Conservation (phyloP, 2,113 vertebrate genomes). For the Gnathonemus echidnorhynchus region DNA sequence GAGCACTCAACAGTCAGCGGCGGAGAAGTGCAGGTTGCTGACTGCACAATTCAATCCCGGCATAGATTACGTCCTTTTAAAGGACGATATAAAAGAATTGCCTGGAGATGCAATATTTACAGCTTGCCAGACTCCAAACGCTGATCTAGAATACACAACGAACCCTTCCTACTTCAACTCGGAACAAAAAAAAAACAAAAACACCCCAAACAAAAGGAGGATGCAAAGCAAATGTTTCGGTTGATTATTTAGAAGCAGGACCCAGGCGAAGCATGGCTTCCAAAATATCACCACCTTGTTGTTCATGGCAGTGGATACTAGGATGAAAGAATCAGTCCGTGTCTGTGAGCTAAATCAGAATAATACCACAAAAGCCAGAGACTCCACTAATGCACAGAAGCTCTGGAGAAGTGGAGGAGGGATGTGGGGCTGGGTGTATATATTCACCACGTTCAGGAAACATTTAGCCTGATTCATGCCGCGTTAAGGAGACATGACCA, state of each 20-base stretch:
- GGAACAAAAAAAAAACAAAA: neutral
- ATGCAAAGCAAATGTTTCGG: neutral
- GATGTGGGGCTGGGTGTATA: neutral
- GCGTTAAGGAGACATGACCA: conserved; percentile 23
- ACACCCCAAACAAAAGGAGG: neutral
- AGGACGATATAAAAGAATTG: neutral
- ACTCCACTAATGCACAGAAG: neutral
- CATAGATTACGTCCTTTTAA: neutral
- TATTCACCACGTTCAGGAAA: neutral
- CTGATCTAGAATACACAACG: neutral
- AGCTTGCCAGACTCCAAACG: neutral
- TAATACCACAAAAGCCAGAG: neutral
- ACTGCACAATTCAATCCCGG: neutral
- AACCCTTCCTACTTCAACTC: neutral
- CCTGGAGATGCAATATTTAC: neutral
- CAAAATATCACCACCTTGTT: neutral
- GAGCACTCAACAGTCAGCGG: neutral
- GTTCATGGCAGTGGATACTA: neutral
- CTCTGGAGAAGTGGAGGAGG: neutral
- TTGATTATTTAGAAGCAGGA: neutral
- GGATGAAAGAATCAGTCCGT: neutral
- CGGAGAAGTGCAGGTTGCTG: neutral
- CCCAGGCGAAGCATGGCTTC: neutral
- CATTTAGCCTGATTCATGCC: conserved; percentile 6
- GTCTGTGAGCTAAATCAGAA: neutral